phyloP scores from a whole-genome alignment of 2,113 vertebrate species.

The Bubo bubo region DNA sequence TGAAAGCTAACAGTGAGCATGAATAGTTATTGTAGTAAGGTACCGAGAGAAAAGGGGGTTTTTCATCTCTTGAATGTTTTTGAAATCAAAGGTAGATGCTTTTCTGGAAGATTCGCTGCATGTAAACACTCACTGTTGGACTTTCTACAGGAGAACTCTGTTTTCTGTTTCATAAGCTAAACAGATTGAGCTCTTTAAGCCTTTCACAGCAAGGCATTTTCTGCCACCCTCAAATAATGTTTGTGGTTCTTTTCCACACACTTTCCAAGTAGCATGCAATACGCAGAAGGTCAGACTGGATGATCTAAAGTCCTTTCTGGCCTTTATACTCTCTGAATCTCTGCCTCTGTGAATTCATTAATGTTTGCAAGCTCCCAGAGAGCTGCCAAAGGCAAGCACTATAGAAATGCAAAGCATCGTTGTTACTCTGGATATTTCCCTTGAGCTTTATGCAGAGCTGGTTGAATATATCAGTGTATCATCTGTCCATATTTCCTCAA shows the following conservation, averaged over 20 bases:
- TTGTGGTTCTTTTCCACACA: slow-evolving; percentile 33
- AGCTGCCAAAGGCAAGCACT: slow-evolving; percentile 56
- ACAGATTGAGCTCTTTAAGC: slow-evolving; percentile 40
- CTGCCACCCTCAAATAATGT: slow-evolving; percentile 52
- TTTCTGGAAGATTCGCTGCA: background rate
- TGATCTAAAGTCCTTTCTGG: slow-evolving; percentile 69
- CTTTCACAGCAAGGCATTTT: slow-evolving; percentile 25
- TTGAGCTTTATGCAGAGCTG: slow-evolving; percentile 28
- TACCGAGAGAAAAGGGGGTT: background rate
- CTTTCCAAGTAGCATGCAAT: slow-evolving; percentile 15
- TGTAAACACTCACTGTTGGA: background rate
- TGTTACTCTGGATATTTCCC: slow-evolving; percentile 45
- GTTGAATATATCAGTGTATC: background rate
- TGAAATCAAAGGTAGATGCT: background rate
- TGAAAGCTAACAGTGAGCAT: background rate
- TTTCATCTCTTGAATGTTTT: background rate
- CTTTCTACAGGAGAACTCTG: background rate
- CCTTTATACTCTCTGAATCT: slow-evolving; percentile 56
- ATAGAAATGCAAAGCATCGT: slow-evolving; percentile 60
- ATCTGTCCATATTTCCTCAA: background rate
- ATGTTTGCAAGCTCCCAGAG: slow-evolving; percentile 56
- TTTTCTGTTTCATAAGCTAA: slow-evolving; percentile 16
- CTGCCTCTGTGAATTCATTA: slow-evolving; percentile 66
- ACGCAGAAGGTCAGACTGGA: slow-evolving; percentile 49
- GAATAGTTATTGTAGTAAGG: background rate